Evolutionary conservation across 2,113 vertebrate genomes (phyloP).

Genomic region (Anthoscopus minutus): DNA sequence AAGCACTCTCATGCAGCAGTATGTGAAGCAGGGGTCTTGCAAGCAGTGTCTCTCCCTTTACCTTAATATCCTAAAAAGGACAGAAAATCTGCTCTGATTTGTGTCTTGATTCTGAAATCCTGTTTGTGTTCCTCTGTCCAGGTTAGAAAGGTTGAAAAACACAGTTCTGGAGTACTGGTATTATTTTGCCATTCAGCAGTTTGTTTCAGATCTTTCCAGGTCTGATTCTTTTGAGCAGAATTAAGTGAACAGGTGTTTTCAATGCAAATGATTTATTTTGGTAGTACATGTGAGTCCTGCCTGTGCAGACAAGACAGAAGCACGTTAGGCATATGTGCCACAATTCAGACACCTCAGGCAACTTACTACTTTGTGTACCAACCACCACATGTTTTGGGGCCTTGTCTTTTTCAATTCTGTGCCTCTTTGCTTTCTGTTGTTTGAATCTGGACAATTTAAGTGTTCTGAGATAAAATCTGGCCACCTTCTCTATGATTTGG

Average conservation of each 20-base stretch:
- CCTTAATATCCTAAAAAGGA: neutral
- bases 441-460: neutral
- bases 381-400: neutral
- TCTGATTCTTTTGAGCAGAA: neutral
- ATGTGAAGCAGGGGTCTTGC: neutral
- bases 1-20: neutral
- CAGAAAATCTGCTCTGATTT: neutral
- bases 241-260: neutral
- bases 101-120: neutral
- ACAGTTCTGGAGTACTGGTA: neutral
- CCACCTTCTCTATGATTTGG: neutral
- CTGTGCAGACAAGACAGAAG: neutral
- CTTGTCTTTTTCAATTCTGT: neutral
- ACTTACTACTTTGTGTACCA: neutral
- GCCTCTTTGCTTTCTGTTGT: neutral
- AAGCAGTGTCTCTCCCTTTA: neutral
- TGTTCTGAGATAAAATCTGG: neutral
- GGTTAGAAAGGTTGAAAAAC: neutral
- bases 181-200: neutral
- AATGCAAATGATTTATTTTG: neutral
- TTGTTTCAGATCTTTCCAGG: neutral
- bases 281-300: neutral
- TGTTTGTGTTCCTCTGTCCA: neutral
- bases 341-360: neutral
- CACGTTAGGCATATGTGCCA: neutral